A percentile compares a stretch with the other conserved stretches of the same genome.
phyloP scores from a whole-genome alignment of 2,113 vertebrate genomes.

The Eclectus roratus region DNA sequence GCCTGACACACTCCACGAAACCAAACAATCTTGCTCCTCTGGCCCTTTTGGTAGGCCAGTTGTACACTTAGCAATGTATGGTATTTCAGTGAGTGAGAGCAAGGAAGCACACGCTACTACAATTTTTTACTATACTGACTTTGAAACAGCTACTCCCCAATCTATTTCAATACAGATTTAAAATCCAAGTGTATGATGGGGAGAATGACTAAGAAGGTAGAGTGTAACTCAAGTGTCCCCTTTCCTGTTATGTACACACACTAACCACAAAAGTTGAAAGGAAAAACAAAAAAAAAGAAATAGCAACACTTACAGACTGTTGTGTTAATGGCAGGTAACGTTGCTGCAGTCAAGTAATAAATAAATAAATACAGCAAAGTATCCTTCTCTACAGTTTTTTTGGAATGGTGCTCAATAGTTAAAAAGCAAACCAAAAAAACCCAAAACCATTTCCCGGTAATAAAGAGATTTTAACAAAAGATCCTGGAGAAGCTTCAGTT shows the following conservation, averaged over 20 bases:
- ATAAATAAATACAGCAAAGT: constrained; percentile 76
- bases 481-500: constrained; percentile 45
- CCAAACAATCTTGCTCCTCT: not conserved
- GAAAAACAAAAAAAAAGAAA: constrained; percentile 44
- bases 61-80: not conserved
- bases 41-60: not conserved
- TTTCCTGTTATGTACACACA: not conserved
- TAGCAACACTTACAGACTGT: constrained; percentile 39
- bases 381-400: constrained; percentile 41
- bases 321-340: constrained; percentile 38
- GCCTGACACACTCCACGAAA: constrained; percentile 19
- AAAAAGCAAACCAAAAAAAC: not conserved
- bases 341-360: constrained; percentile 71
- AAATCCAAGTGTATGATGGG: constrained; percentile 17
- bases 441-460: constrained; percentile 14
- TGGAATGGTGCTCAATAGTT: constrained; percentile 9
- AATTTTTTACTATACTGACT: constrained; percentile 15
- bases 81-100: not conserved
- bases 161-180: constrained; percentile 28
- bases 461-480: constrained; percentile 19
- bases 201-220: constrained; percentile 30
- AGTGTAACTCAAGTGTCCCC: not conserved
- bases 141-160: constrained; percentile 37
- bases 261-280: constrained; percentile 31
- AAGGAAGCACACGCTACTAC: constrained; percentile 9